Evolutionary conservation across 1,140 invertebrate genomes (phyloP).

Genomic region (Vollenhovia emeryi): DNA sequence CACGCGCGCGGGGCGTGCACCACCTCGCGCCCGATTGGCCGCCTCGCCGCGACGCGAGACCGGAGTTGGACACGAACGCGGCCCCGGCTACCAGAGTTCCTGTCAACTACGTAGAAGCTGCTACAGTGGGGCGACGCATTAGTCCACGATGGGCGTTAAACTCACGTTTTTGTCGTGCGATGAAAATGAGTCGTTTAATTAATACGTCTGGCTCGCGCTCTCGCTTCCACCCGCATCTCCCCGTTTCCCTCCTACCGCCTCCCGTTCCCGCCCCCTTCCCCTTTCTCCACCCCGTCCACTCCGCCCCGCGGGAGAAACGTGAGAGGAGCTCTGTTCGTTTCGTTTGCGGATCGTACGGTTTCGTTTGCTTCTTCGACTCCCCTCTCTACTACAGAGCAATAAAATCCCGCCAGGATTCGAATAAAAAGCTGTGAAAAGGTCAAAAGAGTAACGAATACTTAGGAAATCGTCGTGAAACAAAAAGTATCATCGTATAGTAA

Average conservation of each 20-base stretch:
- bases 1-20: conserved; percentile 50
- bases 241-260: neutral
- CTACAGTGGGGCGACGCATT: conserved; percentile 78
- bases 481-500: neutral
- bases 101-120: conserved; percentile 46
- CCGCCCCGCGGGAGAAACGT: neutral
- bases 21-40: conserved; percentile 53
- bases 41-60: neutral
- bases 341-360: neutral
- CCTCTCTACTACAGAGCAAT: conserved; percentile 14
- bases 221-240: neutral
- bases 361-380: neutral
- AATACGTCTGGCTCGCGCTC: conserved; percentile 81
- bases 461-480: conserved; percentile 24
- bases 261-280: neutral
- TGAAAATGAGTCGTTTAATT: conserved; percentile 86
- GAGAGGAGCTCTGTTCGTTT: neutral
- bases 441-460: conserved; percentile 29
- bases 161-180: conserved; percentile 83
- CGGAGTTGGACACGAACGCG: neutral
- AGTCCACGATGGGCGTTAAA: conserved; percentile 84
- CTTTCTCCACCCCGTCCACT: neutral
- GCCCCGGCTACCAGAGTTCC: conserved; percentile 18
- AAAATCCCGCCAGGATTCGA: neutral
- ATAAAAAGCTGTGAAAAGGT: conserved; percentile 28